Base-by-base conservation (phyloP, 2,113 vertebrate species). In the Pygoscelis antarcticus region DNA sequence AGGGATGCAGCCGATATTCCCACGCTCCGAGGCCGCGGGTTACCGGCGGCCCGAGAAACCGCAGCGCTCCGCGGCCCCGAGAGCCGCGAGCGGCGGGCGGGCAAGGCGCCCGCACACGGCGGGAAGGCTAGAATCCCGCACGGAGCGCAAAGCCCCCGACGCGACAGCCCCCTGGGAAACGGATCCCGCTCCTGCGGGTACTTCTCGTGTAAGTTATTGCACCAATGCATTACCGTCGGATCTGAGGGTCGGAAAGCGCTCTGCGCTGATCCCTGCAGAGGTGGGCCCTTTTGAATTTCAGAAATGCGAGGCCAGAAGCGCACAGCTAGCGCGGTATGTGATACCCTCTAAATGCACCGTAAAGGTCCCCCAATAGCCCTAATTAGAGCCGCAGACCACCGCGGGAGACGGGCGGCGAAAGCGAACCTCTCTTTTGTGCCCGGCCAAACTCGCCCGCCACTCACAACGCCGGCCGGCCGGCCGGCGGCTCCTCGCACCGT, bases 341-440 rank as follows among this genome's bases (percentile, higher is more conserved):
- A 97, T 97, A 94, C 83, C 70, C 94, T 84, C 66, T 95, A 98
- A 97, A 98, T 95, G 95, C 74, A 96, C 97, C 95, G 40, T 98
- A 97, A 96, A 98, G 94, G 84, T 71, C 93, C 70, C 57, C 54
- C 75, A 26, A 88, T 84, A 90, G 65, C 80, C 96, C 93, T 98
- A 96, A 98, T 97, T 97, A 98, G 92, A 92, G 84, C 86, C 44
- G 65, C 66, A 97, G 98, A 98, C 97, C 97, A 98, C 98, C 97
- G 71, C 93, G 68, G 92, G 94, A 96, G 94, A 68, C 15, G 34
- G 84, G 44, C 57, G 83, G 76, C 58, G 71, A 96, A 93, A 92
- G 96, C 81, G 85, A 93, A 80, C 32, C 54, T 38, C 66, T 87
- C 88, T 96, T 91, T 87, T 36, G 70, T 84, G 69, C 64, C 55